phyloP scores from a whole-genome alignment of 2,888 invertebrate genomes.

The Lottia scabra region DNA sequence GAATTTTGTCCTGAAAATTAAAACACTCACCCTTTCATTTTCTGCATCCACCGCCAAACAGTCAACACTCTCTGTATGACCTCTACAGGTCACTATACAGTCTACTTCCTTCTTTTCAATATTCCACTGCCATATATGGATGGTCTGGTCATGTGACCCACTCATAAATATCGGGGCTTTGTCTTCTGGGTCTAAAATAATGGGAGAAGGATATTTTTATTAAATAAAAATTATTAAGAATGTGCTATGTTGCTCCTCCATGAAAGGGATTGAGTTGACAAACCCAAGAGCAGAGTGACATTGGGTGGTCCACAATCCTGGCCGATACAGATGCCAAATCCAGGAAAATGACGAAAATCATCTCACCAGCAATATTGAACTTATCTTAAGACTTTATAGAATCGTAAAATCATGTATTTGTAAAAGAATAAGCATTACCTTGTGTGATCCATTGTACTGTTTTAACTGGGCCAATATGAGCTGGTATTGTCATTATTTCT shows the following conservation, averaged over 20 bases:
- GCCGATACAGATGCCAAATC: no score
- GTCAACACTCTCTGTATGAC: constrained; percentile 93
- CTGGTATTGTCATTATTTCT: constrained; percentile 85
- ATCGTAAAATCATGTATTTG: not conserved
- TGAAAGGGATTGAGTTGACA: no score
- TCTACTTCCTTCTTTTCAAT: constrained; percentile 74
- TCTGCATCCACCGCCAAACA: constrained; percentile 83
- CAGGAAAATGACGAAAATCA: no score
- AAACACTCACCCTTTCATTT: constrained; percentile 53
- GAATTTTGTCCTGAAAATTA: no score
- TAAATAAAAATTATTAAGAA: not conserved
- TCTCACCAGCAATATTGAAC: no score
- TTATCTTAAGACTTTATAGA: not conserved
- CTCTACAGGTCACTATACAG: constrained; percentile 84
- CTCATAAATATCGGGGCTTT: constrained; percentile 63
- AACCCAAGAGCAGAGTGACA: no score
- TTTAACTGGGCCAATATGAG: constrained; percentile 89
- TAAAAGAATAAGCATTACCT: constrained; percentile 17
- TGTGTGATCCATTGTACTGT: constrained; percentile 86
- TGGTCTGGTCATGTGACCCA: constrained; percentile 92
- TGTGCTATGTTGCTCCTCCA: no score
- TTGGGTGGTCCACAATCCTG: no score
- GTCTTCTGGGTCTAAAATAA: constrained; percentile 11
- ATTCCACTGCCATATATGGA: constrained; percentile 85
- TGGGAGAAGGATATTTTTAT: no score